Conservation (phyloP, 1,140 invertebrate species). For the Dryas iulia region DNA sequence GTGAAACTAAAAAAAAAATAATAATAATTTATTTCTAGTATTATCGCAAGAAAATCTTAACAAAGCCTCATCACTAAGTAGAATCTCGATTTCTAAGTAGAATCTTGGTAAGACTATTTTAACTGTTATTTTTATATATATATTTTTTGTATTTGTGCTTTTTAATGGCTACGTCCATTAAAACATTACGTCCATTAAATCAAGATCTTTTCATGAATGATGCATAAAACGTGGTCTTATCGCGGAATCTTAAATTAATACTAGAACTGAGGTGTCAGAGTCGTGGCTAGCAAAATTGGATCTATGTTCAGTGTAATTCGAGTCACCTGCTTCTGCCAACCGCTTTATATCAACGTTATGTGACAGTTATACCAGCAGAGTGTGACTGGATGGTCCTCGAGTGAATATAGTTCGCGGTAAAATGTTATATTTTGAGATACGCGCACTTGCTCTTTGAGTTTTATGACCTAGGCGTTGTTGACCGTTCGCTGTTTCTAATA, state of each 20-base stretch:
- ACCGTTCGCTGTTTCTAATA: background rate
- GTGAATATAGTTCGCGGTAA: constrained; percentile 56
- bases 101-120: no score
- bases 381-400: constrained; percentile 53
- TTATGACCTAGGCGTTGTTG: constrained; percentile 6
- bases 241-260: constrained; percentile 25
- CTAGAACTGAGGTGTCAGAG: constrained; percentile 30
- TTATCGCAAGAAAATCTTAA: no score
- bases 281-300: constrained; percentile 43
- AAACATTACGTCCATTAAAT: no score
- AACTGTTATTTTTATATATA: no score
- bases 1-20: no score
- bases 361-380: constrained; percentile 65
- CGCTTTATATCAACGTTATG: constrained; percentile 62
- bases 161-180: no score
- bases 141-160: no score
- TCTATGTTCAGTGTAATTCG: constrained; percentile 41
- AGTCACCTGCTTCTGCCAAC: constrained; percentile 46
- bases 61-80: no score
- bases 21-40: no score
- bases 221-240: constrained; percentile 16
- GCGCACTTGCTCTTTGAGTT: constrained; percentile 10
- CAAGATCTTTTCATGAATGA: constrained; percentile 21
- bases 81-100: no score
- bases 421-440: constrained; percentile 49